These are phyloP conservation scores for Drosophila teissieri DNA, from an alignment of 1,140 invertebrate genomes.

Conservation along the genomic window DNA sequence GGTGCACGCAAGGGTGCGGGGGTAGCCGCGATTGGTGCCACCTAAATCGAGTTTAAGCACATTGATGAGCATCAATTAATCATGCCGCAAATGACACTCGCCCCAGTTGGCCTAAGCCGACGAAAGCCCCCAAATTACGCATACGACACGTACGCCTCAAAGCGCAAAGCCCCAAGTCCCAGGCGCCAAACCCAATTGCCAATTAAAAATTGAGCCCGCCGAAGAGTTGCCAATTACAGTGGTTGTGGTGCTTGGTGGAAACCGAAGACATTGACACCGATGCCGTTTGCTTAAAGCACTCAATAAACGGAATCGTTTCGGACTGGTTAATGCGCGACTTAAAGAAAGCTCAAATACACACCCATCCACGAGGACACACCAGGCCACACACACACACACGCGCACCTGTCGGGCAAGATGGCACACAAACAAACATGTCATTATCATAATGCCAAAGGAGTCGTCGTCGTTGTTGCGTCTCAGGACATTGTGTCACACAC, in stretches of 20 bases:
- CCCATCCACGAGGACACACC: slow-evolving; percentile 3
- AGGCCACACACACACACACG: not conserved
- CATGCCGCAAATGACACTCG: slow-evolving; percentile 71
- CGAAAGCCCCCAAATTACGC: slow-evolving; percentile 73
- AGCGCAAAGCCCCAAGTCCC: slow-evolving; percentile 33
- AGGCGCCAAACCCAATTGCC: slow-evolving; percentile 58
- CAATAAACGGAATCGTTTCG: slow-evolving; percentile 76
- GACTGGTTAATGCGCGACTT: slow-evolving; percentile 55
- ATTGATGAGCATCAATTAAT: slow-evolving; percentile 81
- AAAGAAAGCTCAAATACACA: slow-evolving; percentile 44
- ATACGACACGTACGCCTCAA: slow-evolving; percentile 73
- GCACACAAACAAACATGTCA: slow-evolving; percentile 77
- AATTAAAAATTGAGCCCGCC: slow-evolving; percentile 66
- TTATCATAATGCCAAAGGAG: slow-evolving; percentile 75
- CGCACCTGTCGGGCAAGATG: slow-evolving; percentile 39
- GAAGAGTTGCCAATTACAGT: slow-evolving; percentile 56
- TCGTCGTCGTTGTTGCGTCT: slow-evolving; percentile 45
- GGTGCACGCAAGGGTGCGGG: not conserved
- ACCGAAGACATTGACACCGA: slow-evolving; percentile 49
- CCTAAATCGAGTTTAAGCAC: slow-evolving; percentile 77
- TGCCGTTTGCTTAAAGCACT: slow-evolving; percentile 57
- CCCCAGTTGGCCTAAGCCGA: slow-evolving; percentile 57
- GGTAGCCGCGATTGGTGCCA: slow-evolving; percentile 61
- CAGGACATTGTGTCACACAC: slow-evolving; percentile 45
- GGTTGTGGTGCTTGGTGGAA: slow-evolving; percentile 18